Evolutionary conservation across 2,888 invertebrate species (phyloP), one percentile per base, ranked within the genome.

Genomic region (Cryptops parisi): DNA sequence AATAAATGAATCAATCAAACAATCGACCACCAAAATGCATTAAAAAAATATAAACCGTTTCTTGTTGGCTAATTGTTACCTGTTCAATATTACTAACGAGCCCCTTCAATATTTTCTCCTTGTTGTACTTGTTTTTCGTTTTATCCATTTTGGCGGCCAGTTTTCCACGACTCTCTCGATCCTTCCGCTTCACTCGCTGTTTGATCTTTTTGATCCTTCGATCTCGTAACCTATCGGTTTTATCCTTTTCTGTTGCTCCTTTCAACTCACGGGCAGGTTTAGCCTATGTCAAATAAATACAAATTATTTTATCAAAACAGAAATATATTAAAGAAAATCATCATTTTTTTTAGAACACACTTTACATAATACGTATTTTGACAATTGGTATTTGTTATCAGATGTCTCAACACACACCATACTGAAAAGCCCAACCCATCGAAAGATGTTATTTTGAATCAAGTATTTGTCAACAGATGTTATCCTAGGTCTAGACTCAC

Each of bases 151-250:
- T 69, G 63, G 51, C 68, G 62, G 65, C 59, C 44, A 60, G 54
- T 52, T 61, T 61, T 24, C 56, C 46, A 71, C 63, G 17, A 5
- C 21, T 39, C 21, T 52, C 54, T 38, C 41, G 44, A 2, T 25
- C 38, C 39, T 57, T 52, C 38, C 48, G n/a, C 25, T 53, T 57
- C 55, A 74, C 70, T 27, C 74, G 73, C 64, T 90, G 87, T 56
- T 80, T 78, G 47, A 78, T 72, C 69, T 94, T 94, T 73, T 89
- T 91, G 67, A 80, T 79, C 60, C 94, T 78, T 54, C 93, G 74
- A 60, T 87, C 87, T 47, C 93, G 78, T 60, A 90, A 89, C 69
- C 81, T 88, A 64, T 96, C 94, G 0, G 93, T 88, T 52, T 76
- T 74, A 0, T 82, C 80, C 56, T 85, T 77, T 70, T 97, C 97